phyloP scores from a whole-genome alignment of 2,113 vertebrate species.

The Phrynosoma platyrhinos region DNA sequence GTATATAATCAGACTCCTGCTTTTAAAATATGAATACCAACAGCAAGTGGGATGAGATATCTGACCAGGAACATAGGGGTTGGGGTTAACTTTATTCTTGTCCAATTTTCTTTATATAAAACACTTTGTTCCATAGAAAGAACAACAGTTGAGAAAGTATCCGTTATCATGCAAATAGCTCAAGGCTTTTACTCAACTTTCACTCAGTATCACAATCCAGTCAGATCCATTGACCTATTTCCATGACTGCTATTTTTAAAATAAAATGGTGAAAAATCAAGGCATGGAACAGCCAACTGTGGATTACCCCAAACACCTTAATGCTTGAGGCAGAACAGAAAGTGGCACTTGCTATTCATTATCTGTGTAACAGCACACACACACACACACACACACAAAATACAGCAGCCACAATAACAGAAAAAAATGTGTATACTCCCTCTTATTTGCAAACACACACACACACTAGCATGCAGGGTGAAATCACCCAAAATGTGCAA shows the following conservation, averaged over 20 bases:
- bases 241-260: neutral
- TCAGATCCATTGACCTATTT: neutral
- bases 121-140: neutral
- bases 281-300: neutral
- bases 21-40: neutral
- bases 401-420: too few relatives aligned
- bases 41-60: neutral
- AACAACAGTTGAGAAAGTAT: neutral
- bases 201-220: neutral
- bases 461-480: too few relatives aligned
- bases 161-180: neutral
- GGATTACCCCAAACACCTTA: too few relatives aligned
- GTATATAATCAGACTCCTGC: neutral
- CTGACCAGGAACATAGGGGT: too few relatives aligned
- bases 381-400: too few relatives aligned
- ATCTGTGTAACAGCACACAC: too few relatives aligned
- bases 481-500: too few relatives aligned
- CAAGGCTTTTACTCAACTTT: too few relatives aligned
- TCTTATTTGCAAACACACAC: too few relatives aligned
- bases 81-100: neutral
- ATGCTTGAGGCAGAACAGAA: too few relatives aligned
- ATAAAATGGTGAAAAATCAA: neutral
- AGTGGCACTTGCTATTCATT: too few relatives aligned
- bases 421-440: too few relatives aligned
- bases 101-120: neutral